Conservation (phyloP, 2,888 invertebrate species). For the Tetheella fluctuosa region DNA sequence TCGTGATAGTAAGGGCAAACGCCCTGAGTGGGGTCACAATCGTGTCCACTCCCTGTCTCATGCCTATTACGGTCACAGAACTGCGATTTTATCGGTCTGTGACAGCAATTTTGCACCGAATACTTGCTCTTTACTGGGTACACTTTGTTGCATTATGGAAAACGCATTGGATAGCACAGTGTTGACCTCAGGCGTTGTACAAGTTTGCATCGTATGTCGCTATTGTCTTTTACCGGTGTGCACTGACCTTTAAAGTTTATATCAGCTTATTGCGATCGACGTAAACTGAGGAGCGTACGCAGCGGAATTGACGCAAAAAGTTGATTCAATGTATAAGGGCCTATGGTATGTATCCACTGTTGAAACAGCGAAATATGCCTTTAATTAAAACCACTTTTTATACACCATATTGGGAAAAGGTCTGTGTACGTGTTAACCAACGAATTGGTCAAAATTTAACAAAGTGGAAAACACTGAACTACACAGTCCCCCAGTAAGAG, state of each 20-base stretch:
- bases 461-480: not conserved
- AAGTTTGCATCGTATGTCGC: slow-evolving; percentile 17
- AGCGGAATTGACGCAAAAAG: not conserved
- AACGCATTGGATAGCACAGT: slow-evolving; percentile 15
- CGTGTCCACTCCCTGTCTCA: slow-evolving; percentile 46
- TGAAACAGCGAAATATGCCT: not conserved
- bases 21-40: slow-evolving; percentile 48
- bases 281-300: slow-evolving; percentile 1
- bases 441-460: not conserved
- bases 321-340: not conserved
- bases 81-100: slow-evolving; percentile 54
- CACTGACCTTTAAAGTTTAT: slow-evolving; percentile 18
- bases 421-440: not conserved
- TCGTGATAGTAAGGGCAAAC: slow-evolving; percentile 56
- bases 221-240: slow-evolving; percentile 21
- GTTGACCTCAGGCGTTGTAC: not conserved
- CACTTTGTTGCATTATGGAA: slow-evolving; percentile 26
- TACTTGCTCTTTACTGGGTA: slow-evolving; percentile 32
- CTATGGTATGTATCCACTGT: not conserved
- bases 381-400: not conserved
- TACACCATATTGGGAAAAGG: not conserved
- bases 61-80: slow-evolving; percentile 47
- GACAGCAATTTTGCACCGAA: slow-evolving; percentile 48
- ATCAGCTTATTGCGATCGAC: not conserved
- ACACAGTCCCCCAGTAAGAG: not conserved